phyloP scores from a whole-genome alignment of 2,113 vertebrate genomes.

The Sylvicapra grimmia region DNA sequence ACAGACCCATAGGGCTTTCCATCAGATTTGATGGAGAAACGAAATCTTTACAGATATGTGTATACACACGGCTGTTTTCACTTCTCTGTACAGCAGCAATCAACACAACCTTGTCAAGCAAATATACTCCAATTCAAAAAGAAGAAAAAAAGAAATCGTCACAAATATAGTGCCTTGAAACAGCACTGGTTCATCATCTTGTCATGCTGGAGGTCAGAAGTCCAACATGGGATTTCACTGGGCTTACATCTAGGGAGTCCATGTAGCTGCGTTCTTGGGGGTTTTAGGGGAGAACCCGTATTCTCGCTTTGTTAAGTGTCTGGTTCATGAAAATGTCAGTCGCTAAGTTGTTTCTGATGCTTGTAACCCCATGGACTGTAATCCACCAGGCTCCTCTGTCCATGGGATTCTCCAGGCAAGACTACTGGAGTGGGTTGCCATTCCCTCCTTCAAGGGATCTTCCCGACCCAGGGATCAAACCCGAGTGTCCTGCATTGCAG shows the following conservation, averaged over 20 bases:
- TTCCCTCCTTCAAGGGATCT: neutral
- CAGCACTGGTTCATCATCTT: rapidly evolving
- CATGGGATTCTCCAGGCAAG: neutral
- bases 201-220: neutral
- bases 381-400: neutral
- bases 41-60: neutral
- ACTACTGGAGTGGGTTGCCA: neutral
- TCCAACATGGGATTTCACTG: rapidly evolving
- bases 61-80: neutral
- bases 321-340: neutral
- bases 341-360: rapidly evolving
- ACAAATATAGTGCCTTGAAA: rapidly evolving
- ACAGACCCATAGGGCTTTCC: rapidly evolving
- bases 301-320: neutral
- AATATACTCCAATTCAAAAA: neutral
- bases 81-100: neutral
- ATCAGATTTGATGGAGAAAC: neutral
- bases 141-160: rapidly evolving
- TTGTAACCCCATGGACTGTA: neutral
- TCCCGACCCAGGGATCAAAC: neutral
- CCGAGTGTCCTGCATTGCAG: too few species aligned
- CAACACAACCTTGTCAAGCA: neutral
- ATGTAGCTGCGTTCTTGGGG: rapidly evolving
- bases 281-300: neutral
- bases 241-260: rapidly evolving